phyloP scores from a whole-genome alignment of 2,113 vertebrate species.

The Gnathochromis pfefferi region DNA sequence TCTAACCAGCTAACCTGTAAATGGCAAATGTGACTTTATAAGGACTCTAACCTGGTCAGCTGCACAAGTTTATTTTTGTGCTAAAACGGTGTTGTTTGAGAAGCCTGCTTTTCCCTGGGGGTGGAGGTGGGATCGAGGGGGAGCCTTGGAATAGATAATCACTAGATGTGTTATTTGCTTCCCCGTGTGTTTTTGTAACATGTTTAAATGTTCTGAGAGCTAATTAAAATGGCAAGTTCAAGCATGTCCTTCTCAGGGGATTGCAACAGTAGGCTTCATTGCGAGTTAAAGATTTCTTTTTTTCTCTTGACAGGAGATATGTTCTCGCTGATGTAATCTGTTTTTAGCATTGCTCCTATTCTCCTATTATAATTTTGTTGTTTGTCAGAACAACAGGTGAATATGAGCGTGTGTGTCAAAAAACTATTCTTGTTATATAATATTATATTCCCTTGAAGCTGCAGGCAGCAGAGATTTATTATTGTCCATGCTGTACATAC shows the following conservation, averaged over 20 bases:
- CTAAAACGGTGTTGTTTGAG: neutral
- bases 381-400: neutral
- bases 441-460: neutral
- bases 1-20: neutral
- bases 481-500: neutral
- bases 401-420: neutral
- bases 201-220: constrained; percentile 49
- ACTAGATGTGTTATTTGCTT: constrained; percentile 22
- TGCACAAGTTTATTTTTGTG: neutral
- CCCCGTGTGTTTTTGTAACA: constrained; percentile 1
- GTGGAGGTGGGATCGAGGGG: fast-evolving
- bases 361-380: neutral
- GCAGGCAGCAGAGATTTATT: neutral
- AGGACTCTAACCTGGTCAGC: neutral
- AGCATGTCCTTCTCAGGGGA: constrained; percentile 43
- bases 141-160: neutral
- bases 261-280: neutral
- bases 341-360: neutral
- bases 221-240: constrained; percentile 66
- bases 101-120: neutral
- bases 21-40: neutral
- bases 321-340: neutral
- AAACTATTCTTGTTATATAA: neutral
- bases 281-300: neutral
- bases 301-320: neutral